Base-by-base conservation (phyloP, 2,797 vertebrate species). In the Rhodeus uyekii region DNA sequence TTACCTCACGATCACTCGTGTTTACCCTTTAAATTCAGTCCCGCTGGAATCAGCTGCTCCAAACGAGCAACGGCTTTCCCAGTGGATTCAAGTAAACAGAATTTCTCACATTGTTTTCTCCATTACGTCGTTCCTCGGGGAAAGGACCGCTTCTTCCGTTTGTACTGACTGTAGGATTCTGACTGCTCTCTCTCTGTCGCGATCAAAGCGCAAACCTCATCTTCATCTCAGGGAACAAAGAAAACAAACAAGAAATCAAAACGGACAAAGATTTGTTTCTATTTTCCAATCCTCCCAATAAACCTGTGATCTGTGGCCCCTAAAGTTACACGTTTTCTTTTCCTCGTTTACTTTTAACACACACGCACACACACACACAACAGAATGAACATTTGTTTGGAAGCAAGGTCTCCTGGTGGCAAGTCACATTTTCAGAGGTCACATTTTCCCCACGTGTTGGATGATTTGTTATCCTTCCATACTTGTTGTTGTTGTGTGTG, bases 331-430 rank as follows among this genome's bases (percentile, higher is more conserved):
- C 74, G 72, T 80, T 85, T 88, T 78, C 68, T 82, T 82, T 22
- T 76, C 58, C 8, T 78, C 75, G 82, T 63, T 78, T 74, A 29
- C 89, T 91, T 90, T 76, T 44, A 91, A 81, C 69, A 76, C 79
- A 86, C 87, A 92, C 72, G 61, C 42, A 53, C 68, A 42, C 81
- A 65, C 90, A 92, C 89, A 93, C 93, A 95, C 94, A 96, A 95
- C 95, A 95, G 96, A 97, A 98, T 96, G 96, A 97, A 98, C 95
- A 96, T 95, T 83, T 94, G 96, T 95, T 94, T 96, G 96, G 96
- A 96, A 96, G 96, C 96, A 95, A 95, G 96, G 94, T 96, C 95
- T 97, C 95, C 93, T 91, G 95, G 94, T 94, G 93, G 93, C 94
- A 94, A 94, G 95, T 96, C 94, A 95, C 90, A 95, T 95, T 96